These are phyloP conservation scores for Thymelicus acteon DNA, from an alignment of 2,888 invertebrate genomes.

Conservation along the genomic window DNA sequence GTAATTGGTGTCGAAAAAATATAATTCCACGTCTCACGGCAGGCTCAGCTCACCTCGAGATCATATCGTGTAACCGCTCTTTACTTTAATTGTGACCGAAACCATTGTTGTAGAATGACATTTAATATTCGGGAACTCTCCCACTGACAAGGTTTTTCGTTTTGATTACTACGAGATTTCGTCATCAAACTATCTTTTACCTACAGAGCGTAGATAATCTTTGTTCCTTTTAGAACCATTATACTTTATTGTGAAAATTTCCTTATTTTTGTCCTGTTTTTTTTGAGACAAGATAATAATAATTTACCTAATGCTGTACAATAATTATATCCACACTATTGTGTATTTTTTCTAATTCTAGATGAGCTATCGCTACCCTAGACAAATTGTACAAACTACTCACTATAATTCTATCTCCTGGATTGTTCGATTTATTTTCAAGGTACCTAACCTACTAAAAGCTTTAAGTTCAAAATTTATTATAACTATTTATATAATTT, in stretches of 20 bases:
- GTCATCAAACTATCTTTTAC: slow-evolving; percentile 11
- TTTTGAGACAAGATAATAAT: no score
- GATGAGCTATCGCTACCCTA: no score
- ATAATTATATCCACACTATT: no score
- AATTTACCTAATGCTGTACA: no score
- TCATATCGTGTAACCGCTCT: slow-evolving; percentile 75
- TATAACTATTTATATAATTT: no score
- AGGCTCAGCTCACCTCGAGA: slow-evolving; percentile 60
- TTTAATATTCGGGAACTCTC: slow-evolving; percentile 72
- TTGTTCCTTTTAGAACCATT: not conserved
- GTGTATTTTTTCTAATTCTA: no score
- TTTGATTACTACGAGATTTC: not conserved
- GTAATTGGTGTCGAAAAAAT: slow-evolving; percentile 75
- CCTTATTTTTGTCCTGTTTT: not conserved
- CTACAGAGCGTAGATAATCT: not conserved
- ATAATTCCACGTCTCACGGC: slow-evolving; percentile 73
- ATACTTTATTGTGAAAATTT: not conserved
- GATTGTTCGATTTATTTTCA: no score
- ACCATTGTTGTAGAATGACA: slow-evolving; percentile 70
- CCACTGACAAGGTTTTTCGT: slow-evolving; percentile 39
- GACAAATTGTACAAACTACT: no score
- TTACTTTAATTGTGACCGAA: slow-evolving; percentile 70
- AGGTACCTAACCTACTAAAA: no score
- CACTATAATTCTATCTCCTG: no score
- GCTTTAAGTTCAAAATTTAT: no score